These are phyloP conservation scores for Apotomis capreana DNA, from an alignment of 2,888 invertebrate genomes.

Conservation along the genomic window DNA sequence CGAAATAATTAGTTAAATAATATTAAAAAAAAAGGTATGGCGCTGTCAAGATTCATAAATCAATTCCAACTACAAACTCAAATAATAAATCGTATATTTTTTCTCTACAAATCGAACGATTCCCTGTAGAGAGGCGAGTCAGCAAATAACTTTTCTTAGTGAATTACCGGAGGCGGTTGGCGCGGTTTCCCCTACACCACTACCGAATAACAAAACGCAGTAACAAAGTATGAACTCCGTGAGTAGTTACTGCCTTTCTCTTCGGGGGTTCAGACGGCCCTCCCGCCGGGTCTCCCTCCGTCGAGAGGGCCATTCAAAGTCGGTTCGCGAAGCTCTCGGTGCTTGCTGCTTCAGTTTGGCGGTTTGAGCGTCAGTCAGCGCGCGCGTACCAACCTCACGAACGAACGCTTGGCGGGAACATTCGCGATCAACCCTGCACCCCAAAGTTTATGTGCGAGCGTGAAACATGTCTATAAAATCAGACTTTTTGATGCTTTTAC, in stretches of 20 bases:
- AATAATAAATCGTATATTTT: conserved; percentile 59
- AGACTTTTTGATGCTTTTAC: conserved; percentile 59
- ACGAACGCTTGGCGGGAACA: conserved; percentile 70
- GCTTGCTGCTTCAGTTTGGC: conserved; percentile 77
- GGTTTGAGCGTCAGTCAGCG: conserved; percentile 72
- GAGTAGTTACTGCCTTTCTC: conserved; percentile 18
- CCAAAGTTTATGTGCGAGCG: conserved; percentile 70
- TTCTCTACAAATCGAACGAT: conserved; percentile 59
- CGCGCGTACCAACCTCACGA: conserved; percentile 54
- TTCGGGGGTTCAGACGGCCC: conserved; percentile 63
- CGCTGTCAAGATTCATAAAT: neutral
- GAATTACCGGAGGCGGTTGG: conserved; percentile 80
- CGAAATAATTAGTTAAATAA: no score
- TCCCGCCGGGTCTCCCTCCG: conserved; percentile 78
- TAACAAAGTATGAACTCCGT: neutral
- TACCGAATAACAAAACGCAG: neutral
- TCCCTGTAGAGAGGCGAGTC: conserved; percentile 66
- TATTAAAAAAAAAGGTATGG: no score
- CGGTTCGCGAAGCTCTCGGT: conserved; percentile 80
- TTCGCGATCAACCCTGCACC: conserved; percentile 51
- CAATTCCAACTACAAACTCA: conserved; percentile 12
- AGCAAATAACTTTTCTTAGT: conserved; percentile 82
- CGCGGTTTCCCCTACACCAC: conserved; percentile 78
- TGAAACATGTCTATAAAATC: conserved; percentile 56
- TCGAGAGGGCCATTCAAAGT: conserved; percentile 79